phyloP scores from a whole-genome alignment of 2,888 invertebrate genomes.

The Acronicta psi region DNA sequence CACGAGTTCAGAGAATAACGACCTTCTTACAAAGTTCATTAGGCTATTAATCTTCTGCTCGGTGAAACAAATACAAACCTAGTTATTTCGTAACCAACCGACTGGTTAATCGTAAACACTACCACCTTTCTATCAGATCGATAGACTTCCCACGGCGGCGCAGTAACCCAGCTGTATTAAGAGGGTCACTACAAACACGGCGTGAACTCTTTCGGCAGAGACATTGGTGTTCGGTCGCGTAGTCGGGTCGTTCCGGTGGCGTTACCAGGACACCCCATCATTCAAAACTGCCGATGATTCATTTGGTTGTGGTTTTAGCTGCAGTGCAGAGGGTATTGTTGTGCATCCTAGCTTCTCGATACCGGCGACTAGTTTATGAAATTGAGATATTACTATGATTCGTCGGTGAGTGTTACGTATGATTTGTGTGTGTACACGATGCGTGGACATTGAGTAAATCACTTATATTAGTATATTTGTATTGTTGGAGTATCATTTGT shows the following conservation, averaged over 20 bases:
- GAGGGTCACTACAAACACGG: constrained; percentile 57
- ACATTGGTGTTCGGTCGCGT: constrained; percentile 68
- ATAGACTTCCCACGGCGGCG: constrained; percentile 82
- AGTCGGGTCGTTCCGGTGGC: constrained; percentile 68
- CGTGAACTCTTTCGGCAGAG: constrained; percentile 50
- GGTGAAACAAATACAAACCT: constrained; percentile 57
- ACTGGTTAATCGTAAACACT: constrained; percentile 72
- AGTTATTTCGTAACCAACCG: constrained; percentile 61
- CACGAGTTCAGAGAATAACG: constrained; percentile 38
- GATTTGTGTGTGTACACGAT: background rate
- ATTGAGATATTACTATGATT: constrained; percentile 84
- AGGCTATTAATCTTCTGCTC: constrained; percentile 36
- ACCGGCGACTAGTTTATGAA: constrained; percentile 73
- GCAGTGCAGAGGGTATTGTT: constrained; percentile 63
- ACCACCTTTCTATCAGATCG: constrained; percentile 76
- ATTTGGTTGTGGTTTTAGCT: constrained; percentile 62
- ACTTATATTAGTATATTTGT: constrained; percentile 11
- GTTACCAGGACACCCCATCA: constrained; percentile 73
- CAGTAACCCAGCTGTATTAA: constrained; percentile 74
- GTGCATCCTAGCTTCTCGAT: constrained; percentile 44
- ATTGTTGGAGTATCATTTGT: constrained; percentile 12
- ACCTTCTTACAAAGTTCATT: constrained; percentile 31
- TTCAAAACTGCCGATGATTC: constrained; percentile 63
- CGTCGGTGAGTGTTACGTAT: constrained; percentile 75
- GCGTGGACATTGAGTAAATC: constrained; percentile 23